Evolutionary conservation across 1,140 invertebrate species (phyloP), one percentile per base, ranked within the genome.

Genomic region (Brachionus asplanchnoidis): DNA sequence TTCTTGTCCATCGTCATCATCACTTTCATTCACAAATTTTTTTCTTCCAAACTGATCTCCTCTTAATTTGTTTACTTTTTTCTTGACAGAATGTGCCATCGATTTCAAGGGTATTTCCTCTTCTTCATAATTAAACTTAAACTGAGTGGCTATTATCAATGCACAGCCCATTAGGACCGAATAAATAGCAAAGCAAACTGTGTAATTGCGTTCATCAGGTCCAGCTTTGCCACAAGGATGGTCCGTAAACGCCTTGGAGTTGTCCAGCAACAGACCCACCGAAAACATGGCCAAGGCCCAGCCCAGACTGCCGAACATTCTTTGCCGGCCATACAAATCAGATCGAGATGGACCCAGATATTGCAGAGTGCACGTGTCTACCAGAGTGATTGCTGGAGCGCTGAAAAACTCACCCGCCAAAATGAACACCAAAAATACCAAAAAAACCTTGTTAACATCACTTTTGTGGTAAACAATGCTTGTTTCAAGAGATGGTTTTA

Each of bases 271-370:
- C 66, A 90, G 87, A 46, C 97, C 97, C 65, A 99, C 95, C 88
- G 99, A 94, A 89, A 99, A 98, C 97, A 99, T 99, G 11, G 97
- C 94, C 85, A 99, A 90, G 36, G 95, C 97, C 97, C 97, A 98
- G 23, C 97, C 97, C 66, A 98, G 90, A 36, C 96, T 98, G 0
- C 97, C 97, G 88, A 98, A 99, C 95, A 99, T 98, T 86, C 97
- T 92, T 89, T 99, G 97, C 86, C 96, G 94, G 0, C 97, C 97
- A 88, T 99, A 99, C 86, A 93, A 93, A 85, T 92, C 91, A 86
- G 95, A 95, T 42, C 96, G 87, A 44, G 95, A 90, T 88, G 97
- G 95, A 0, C 95, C 95, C 0, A 98, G 91, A 80, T 97, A 92
- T 1, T 94, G 95, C 20, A 98, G 94, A 0, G 97, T 96, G 1